Conservation (phyloP, 2,888 invertebrate genomes). For the Xestoiulus laeticollis region DNA sequence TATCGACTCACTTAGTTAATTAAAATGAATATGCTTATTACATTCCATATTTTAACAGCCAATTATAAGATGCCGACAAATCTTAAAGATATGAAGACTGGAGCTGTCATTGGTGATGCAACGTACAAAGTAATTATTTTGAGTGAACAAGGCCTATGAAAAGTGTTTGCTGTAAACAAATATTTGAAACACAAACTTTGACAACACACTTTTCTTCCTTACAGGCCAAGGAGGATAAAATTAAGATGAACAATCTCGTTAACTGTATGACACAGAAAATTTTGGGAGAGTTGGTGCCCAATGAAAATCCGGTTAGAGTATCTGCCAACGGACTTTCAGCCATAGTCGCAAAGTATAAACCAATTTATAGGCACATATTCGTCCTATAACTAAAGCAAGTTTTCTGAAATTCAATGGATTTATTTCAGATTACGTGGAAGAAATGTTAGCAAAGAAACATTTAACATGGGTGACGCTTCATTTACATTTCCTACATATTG, state of each 20-base stretch:
- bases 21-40: not conserved
- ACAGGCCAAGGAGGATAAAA: not conserved
- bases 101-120: not conserved
- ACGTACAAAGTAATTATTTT: not conserved
- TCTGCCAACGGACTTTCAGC: constrained; percentile 41
- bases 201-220: not conserved
- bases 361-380: not conserved
- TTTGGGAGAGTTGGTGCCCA: not conserved
- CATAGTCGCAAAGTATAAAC: constrained; percentile 47
- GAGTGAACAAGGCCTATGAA: too few relatives aligned
- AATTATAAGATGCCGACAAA: not conserved
- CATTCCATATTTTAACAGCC: not conserved
- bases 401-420: not conserved
- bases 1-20: too few relatives aligned
- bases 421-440: constrained; percentile 46
- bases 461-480: constrained; percentile 44
- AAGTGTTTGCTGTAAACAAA: too few relatives aligned
- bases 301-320: constrained; percentile 49
- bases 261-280: not conserved
- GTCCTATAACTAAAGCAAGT: not conserved
- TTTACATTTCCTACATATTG: constrained; percentile 47
- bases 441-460: constrained; percentile 36
- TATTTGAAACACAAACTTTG: too few relatives aligned
- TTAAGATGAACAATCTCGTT: not conserved
- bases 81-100: not conserved